A percentile compares a stretch with the other conserved stretches of the same genome.
These are phyloP conservation scores for Ochlodes sylvanus DNA, from an alignment of 2,888 invertebrate genomes.

Conservation along the genomic window DNA sequence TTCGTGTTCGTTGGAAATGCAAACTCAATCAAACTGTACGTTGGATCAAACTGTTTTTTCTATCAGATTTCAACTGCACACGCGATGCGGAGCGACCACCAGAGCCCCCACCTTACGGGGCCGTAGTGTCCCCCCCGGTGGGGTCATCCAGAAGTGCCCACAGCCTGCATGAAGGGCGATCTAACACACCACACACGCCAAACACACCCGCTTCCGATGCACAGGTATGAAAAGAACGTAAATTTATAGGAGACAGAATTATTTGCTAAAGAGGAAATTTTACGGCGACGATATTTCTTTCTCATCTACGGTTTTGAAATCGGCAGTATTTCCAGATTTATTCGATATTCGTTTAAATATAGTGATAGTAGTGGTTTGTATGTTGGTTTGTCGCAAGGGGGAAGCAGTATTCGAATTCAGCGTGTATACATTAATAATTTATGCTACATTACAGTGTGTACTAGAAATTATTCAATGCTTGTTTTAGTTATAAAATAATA, in stretches of 20 bases:
- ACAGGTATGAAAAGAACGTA: slow-evolving; percentile 58
- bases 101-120: slow-evolving; percentile 75
- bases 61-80: slow-evolving; percentile 70
- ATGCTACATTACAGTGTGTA: too few relatives aligned
- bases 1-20: slow-evolving; percentile 14
- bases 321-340: slow-evolving; percentile 11
- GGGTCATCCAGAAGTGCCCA: slow-evolving; percentile 69
- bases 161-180: slow-evolving; percentile 70
- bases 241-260: slow-evolving; percentile 25
- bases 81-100: slow-evolving; percentile 71
- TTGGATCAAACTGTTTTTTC: slow-evolving; percentile 15
- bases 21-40: slow-evolving; percentile 6
- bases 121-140: slow-evolving; percentile 70
- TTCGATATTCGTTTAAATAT: slow-evolving; percentile 4
- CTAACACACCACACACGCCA: slow-evolving; percentile 69
- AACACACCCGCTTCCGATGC: slow-evolving; percentile 75
- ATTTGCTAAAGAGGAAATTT: slow-evolving; percentile 26
- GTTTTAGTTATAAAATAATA: too few relatives aligned
- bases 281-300: slow-evolving; percentile 17
- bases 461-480: too few relatives aligned
- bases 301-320: slow-evolving; percentile 22
- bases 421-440: too few relatives aligned
- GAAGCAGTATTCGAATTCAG: too few relatives aligned
- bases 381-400: too few relatives aligned
- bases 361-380: not conserved